Conservation (phyloP, 2,113 vertebrate genomes). For the Alectura lathami region DNA sequence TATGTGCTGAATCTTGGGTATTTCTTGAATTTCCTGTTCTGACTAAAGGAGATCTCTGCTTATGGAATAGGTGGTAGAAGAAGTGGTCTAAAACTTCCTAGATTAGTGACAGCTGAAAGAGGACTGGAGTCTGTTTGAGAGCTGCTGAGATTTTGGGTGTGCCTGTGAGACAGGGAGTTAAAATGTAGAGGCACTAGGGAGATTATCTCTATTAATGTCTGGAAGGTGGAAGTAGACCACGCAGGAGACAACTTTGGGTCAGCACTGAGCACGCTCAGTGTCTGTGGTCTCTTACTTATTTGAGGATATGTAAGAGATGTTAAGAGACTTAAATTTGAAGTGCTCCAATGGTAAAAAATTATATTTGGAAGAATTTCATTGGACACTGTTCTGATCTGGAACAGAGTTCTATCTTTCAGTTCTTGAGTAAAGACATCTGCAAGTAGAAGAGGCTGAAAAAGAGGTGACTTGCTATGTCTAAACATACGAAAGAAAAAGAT, state of each 20-base stretch:
- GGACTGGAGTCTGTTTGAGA: background rate
- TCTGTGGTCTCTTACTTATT: background rate
- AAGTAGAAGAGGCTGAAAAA: background rate
- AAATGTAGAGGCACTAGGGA: fast-evolving
- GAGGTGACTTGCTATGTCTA: background rate
- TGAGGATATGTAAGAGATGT: background rate
- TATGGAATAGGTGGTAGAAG: background rate
- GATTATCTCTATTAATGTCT: background rate
- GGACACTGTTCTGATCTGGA: background rate
- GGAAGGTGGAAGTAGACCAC: background rate
- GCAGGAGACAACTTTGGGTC: background rate
- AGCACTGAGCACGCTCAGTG: background rate
- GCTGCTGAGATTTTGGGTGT: background rate
- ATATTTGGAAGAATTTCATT: background rate
- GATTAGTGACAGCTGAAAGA: background rate
- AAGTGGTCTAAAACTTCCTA: background rate
- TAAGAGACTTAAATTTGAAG: background rate
- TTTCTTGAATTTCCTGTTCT: background rate
- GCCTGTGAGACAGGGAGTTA: background rate
- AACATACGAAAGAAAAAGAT: background rate
- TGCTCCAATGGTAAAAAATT: background rate
- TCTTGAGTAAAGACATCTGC: background rate
- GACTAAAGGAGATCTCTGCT: background rate
- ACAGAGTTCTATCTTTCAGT: background rate
- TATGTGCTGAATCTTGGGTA: background rate